Conservation (phyloP, 92 coral and sea anemone genomes). For the Virgularia gustaviana region DNA sequence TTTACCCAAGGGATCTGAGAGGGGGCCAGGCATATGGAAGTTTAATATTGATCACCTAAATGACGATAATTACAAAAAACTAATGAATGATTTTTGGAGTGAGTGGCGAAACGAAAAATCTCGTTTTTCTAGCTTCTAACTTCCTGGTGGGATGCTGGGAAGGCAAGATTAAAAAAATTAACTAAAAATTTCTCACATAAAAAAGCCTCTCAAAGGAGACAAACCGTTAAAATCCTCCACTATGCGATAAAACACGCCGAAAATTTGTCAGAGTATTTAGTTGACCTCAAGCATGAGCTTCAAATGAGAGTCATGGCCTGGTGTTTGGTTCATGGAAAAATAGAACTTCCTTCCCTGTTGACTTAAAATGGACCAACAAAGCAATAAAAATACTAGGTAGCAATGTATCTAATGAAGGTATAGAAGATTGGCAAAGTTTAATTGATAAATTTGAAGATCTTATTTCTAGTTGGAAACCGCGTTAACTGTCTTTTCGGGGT, state of each 20-base stretch:
- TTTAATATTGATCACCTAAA: constrained; percentile 41
- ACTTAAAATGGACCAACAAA: not conserved
- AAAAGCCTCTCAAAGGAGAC: no score
- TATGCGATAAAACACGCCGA: no score
- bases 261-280: no score
- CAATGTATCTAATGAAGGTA: not conserved
- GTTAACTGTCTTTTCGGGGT: not conserved
- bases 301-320: not conserved
- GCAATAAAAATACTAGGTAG: not conserved
- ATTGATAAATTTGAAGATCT: not conserved
- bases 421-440: not conserved
- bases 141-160: constrained; percentile 30
- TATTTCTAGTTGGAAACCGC: not conserved
- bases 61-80: not conserved
- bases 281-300: no score
- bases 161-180: no score
- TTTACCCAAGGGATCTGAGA: constrained; percentile 8
- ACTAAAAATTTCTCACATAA: no score
- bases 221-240: no score
- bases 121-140: not conserved
- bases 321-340: not conserved
- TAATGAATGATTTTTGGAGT: not conserved
- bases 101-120: not conserved
- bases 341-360: not conserved
- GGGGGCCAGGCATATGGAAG: constrained; percentile 53